Base-by-base conservation (phyloP, 2,888 invertebrate species). In the Parnassius smintheus region DNA sequence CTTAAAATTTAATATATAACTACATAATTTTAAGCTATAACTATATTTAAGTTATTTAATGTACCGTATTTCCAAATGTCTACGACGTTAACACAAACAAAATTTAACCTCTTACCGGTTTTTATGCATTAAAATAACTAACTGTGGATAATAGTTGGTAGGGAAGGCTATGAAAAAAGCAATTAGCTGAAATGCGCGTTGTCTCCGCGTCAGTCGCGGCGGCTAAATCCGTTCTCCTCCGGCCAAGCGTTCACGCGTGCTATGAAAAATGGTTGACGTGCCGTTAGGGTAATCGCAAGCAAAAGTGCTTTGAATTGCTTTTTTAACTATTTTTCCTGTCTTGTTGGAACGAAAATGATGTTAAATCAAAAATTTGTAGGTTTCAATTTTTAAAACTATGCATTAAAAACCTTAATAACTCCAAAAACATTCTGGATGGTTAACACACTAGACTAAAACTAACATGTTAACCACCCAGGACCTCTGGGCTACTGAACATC, bases 171-270 rank as follows among this genome's bases (percentile, higher is more conserved):
- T 79, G 83, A 88, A 88, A 89, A 87, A 88, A 85, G 82, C 85
- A 88, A 90, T 89, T 88, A 89, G 83, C 87, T 86, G 83, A 86
- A 86, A 86, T 85, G 87, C 73, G 71, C 66, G 65, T 61, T 67
- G 66, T 55, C 62, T 64, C 49, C 55, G 50, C 50, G 54, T 65
- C 65, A 59, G 65, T 62, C 65, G 59, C 66, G 52, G 57, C 67
- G 65, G 76, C 84, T 85, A 85, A 82, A 82, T 82, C 83, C 80
- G 85, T 77, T 73, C 74, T 67, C 65, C 66, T 68, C 70, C 83
- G 78, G 73, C 81, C 81, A 70, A 81, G 84, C 90, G 84, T 88
- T 90, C 88, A 91, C 72, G 82, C 90, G 88, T 87, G 84, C 74
- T 73, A 86, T 89, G 90, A 91, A 88, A 88, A 86, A 91, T 90